These are phyloP conservation scores for Salvelinus alpinus DNA, from an alignment of 2,113 vertebrate genomes.

Conservation along the genomic window DNA sequence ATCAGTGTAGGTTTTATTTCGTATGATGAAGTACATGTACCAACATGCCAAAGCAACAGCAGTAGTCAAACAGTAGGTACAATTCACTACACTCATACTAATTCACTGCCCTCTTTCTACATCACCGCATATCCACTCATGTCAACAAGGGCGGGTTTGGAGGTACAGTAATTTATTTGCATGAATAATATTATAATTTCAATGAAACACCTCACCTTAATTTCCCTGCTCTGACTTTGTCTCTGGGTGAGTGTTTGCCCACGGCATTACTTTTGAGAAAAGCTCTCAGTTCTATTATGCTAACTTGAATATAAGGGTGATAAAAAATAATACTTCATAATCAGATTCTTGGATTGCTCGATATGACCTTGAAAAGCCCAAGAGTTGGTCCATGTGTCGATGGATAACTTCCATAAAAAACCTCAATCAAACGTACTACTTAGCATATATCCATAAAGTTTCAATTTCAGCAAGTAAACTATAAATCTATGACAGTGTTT, in stretches of 20 bases:
- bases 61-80: not conserved
- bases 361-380: slow-evolving; percentile 3
- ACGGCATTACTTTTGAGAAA: not conserved
- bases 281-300: not conserved
- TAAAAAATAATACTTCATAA: not conserved
- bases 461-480: too few relatives aligned
- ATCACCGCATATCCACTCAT: not conserved
- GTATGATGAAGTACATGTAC: too few relatives aligned
- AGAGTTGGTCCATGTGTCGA: not conserved
- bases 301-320: not conserved
- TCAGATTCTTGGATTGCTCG: slow-evolving; percentile 20
- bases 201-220: not conserved
- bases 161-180: not conserved
- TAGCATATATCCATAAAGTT: too few relatives aligned
- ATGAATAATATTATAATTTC: not conserved
- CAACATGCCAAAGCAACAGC: too few relatives aligned
- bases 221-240: slow-evolving; percentile 5
- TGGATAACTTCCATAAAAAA: not conserved
- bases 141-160: not conserved
- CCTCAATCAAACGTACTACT: not conserved
- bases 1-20: too few relatives aligned
- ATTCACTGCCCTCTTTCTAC: not conserved
- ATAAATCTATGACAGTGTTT: too few relatives aligned
- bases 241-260: not conserved
- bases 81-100: not conserved